Evolutionary conservation across 2,113 vertebrate genomes (phyloP), one percentile per base, ranked within the genome.

Genomic region (Zosterops japonicus): DNA sequence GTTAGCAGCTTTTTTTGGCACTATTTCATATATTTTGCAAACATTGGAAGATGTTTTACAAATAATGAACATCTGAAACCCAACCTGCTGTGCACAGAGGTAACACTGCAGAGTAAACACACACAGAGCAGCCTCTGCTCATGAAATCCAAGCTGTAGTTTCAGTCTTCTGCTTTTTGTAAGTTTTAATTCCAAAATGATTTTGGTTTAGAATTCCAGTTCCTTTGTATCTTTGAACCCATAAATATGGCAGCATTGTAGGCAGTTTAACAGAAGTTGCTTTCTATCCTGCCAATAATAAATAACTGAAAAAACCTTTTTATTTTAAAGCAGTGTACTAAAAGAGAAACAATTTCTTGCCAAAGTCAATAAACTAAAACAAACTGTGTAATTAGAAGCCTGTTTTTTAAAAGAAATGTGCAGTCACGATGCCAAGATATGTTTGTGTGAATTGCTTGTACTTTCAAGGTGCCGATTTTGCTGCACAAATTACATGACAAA

Each of bases 41-140:
- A 55, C 12, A 29, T 2, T 72, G 57, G 57, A 56, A 68, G 44
- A 56, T 31, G 36, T 84, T 94, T 47, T 63, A 46, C 84, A 75
- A 78, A 74, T 27, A 91, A 75, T 4, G 42, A 78, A 39, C 13
- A 50, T 35, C 29, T 78, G 14, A 12, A n/a, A 57, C 36, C 23
- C 27, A 41, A 20, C 12, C 7, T 3, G 18, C 25, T 36, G 8
- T 39, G 41, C 55, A 11, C 0, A 0, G 49, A 74, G 33, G 72
- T 46, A 52, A 49, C 7, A 0, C 12, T 69, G 57, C 25, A 60
- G 65, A 71, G 24, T 49, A 82, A 80, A 19, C 0, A 8, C 16
- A 33, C 5, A 6, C 35, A 31, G 20, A 69, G 39, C 60, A 69
- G 17, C 17, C 11, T 77, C 64, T 83, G 53, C 35, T 59, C 2